Evolutionary conservation across 2,888 invertebrate species (phyloP).

Genomic region (Melikaiella ostensackeni): DNA sequence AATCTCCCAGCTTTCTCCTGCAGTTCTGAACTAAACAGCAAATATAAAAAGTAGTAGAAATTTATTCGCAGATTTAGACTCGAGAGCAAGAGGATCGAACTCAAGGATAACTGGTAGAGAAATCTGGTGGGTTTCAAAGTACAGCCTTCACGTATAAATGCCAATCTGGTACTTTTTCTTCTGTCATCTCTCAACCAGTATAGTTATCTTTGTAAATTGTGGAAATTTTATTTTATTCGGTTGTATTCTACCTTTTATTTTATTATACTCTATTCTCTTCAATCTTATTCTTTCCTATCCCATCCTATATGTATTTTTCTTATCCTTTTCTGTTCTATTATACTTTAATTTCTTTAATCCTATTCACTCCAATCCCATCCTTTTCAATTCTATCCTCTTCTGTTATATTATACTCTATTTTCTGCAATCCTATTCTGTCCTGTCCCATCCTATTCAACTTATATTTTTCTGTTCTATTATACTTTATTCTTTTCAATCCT

Average conservation of each 20-base stretch:
- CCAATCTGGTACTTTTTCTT: constrained; percentile 21
- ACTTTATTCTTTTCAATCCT: too few relatives aligned
- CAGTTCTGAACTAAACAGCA: constrained; percentile 9
- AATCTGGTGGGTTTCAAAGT: constrained; percentile 33
- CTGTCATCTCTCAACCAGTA: constrained; percentile 1
- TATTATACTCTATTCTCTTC: too few relatives aligned
- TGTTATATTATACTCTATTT: too few relatives aligned
- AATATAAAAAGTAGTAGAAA: constrained; percentile 31
- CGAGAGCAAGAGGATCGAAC: constrained; percentile 68
- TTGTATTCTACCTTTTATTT: too few relatives aligned
- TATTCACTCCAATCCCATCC: too few relatives aligned
- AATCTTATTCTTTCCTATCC: neutral
- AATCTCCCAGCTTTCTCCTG: constrained; percentile 2
- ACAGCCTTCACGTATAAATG: constrained; percentile 29
- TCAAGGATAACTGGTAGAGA: constrained; percentile 73
- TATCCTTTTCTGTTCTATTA: neutral
- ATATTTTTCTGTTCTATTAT: too few relatives aligned
- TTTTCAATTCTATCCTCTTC: too few relatives aligned
- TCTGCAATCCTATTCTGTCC: too few relatives aligned
- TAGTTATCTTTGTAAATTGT: neutral
- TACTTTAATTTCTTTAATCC: too few relatives aligned
- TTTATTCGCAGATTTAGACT: constrained; percentile 42
- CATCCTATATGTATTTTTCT: neutral
- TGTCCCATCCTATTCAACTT: too few relatives aligned
- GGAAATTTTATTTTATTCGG: too few relatives aligned